Base-by-base conservation (phyloP, 2,797 vertebrate species). In the Coracias cyanogaster region DNA sequence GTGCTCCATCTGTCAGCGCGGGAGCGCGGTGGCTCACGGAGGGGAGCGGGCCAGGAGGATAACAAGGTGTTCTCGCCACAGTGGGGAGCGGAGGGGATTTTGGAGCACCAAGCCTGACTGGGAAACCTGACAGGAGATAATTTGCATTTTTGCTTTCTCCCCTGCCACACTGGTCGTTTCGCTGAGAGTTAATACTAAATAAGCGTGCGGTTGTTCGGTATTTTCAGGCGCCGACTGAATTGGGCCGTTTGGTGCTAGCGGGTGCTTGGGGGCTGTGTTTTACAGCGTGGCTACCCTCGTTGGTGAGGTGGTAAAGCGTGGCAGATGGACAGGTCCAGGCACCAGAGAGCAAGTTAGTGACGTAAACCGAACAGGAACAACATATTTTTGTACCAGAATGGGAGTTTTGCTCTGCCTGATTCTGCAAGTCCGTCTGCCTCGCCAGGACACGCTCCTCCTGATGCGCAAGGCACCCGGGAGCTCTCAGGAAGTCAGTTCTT, bases 1-100 rank as follows among this genome's bases (percentile, higher is more conserved):
- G 58, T 10, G 88, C 82, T 80, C 90, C 93, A 95, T 95, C 93
- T 97, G 93, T 91, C 77, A 4, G 62, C 31, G 76, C 3, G 13
- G 73, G 33, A 4, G 62, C 31, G 73, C 41, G 12, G 24, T 46
- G 17, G 60, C 84, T 73, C 11, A 6, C 24, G 5, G 64, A 11
- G 20, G 39, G 62, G 86, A 85, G 66, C 0, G 14, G 67, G 86
- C 85, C 72, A 86, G 85, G 71, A 69, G 67, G 81, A 74, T 90
- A 90, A 80, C 66, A 66, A 95, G 87, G 72, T 70, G 65, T 61
- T 72, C 64, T 79, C 6, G 3, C 39, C 6, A 8, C 33, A 2
- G 25, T 21, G 4, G 72, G 49, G 46, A 65, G 74, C 35, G 0
- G 37, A 51, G 82, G 41, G 70, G 49, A 41, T 51, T 74, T 57